Conservation (phyloP, 2,888 invertebrate genomes). For the Apodemia hepburni region DNA sequence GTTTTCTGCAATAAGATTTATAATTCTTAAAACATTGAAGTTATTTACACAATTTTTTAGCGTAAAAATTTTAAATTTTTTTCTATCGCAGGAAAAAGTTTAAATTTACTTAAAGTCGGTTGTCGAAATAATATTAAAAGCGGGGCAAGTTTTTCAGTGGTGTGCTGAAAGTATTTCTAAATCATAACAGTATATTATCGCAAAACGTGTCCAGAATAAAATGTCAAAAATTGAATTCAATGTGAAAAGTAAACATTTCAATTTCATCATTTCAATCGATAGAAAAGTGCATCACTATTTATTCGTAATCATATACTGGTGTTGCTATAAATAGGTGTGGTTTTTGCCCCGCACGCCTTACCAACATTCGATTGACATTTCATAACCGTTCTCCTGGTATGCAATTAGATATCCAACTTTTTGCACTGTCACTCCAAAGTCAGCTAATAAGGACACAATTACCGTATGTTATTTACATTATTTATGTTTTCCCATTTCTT, state of each 20-base stretch:
- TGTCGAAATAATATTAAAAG: no score
- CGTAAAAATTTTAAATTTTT: no score
- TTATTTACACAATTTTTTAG: no score
- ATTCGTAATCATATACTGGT: conserved; percentile 1
- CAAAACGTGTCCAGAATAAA: no score
- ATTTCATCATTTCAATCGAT: neutral
- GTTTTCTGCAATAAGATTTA: no score
- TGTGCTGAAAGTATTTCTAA: no score
- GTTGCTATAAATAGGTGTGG: neutral
- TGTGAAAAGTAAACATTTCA: neutral
- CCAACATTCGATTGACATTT: conserved; percentile 17
- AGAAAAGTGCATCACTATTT: neutral
- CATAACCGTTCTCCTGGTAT: conserved; percentile 11
- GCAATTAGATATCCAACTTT: conserved; percentile 14
- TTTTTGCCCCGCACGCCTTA: conserved; percentile 1
- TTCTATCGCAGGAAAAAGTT: no score
- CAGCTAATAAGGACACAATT: conserved; percentile 7
- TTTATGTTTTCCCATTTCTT: conserved; percentile 10
- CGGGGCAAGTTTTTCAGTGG: no score
- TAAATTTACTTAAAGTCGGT: no score
- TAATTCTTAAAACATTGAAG: no score
- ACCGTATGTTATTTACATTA: conserved; percentile 14
- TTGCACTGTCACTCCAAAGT: neutral
- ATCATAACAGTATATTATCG: no score
- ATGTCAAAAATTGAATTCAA: neutral